A percentile compares a stretch with the other conserved stretches of the same genome.
phyloP scores from a whole-genome alignment of 2,888 invertebrate genomes.

The Dione juno region DNA sequence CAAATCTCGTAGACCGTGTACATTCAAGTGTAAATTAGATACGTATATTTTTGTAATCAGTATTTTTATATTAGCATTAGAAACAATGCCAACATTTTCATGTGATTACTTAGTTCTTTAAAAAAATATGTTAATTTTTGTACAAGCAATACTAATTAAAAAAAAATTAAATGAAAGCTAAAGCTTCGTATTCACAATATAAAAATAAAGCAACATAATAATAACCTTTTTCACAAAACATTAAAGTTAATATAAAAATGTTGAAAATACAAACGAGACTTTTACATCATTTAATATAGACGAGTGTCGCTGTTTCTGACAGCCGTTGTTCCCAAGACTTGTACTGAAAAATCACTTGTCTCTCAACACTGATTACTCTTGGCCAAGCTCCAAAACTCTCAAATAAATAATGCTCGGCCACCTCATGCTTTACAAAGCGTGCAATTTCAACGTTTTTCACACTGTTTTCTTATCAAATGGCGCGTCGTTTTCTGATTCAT shows the following conservation, averaged over 20 bases:
- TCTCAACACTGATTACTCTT: slow-evolving; percentile 46
- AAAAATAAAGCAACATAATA: background rate
- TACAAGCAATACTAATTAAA: background rate
- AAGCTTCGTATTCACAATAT: background rate
- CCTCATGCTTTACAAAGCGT: slow-evolving; percentile 39
- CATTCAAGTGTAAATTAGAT: slow-evolving; percentile 33
- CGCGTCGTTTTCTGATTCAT: slow-evolving; percentile 30
- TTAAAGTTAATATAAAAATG: background rate
- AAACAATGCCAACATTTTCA: slow-evolving; percentile 1
- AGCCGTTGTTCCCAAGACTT: slow-evolving; percentile 38
- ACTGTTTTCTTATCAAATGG: slow-evolving; percentile 34
- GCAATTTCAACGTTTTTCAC: slow-evolving; percentile 36
- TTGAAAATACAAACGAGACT: slow-evolving; percentile 1
- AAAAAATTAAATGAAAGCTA: background rate
- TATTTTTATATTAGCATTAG: slow-evolving; percentile 18
- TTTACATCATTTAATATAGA: slow-evolving; percentile 25
- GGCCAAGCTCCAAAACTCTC: slow-evolving; percentile 41
- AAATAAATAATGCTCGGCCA: slow-evolving; percentile 44
- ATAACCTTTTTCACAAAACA: background rate
- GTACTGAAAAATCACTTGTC: slow-evolving; percentile 45
- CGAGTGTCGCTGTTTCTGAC: slow-evolving; percentile 20
- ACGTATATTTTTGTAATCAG: slow-evolving; percentile 28
- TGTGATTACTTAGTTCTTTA: background rate
- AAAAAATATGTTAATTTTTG: background rate
- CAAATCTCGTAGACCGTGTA: slow-evolving; percentile 42